Base-by-base conservation (phyloP, 2,888 invertebrate genomes). In the Oscheius sp. region DNA sequence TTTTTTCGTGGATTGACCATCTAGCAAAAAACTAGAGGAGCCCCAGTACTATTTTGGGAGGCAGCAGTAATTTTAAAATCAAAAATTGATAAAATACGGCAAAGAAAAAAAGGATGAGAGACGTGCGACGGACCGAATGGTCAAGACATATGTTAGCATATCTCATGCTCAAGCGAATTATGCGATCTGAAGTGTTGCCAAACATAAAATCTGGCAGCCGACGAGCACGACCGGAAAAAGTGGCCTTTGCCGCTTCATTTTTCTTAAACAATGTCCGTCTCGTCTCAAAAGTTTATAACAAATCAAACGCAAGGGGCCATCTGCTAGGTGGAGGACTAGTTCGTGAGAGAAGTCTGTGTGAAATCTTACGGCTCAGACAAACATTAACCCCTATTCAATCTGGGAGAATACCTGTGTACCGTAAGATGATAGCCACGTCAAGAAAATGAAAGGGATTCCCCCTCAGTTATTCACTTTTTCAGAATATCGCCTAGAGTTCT, bases 151-250 rank as follows among this genome's bases (percentile, higher is more conserved):
- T 66, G 66, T 66, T 66, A 66, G 66, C 66, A 66, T 66, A 52
- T 66, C 66, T 66, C 35, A 66, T 66, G 66, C 66, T 49, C 66
- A 66, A 52, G 52, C 27, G 66, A 66, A 66, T 66, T 66, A 66
- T 49, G 66, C 66, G 27, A 52, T 66, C 18, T 66, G 66, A 52
- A 66, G 66, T 66, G 66, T 66, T n/a, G 27, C 35, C 66, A 66
- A 66, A 66, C 66, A 66, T 12, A 52, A 61, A 64, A 52, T 52
- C 52, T 49, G 66, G 52, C 49, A n/a, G 27, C 66, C 45, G 64
- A 46, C 25, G n/a, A 25, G n/a, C 46, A 27, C 23, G 66, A 27
- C 66, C 27, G 66, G 66, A 66, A 66, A 43, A 66, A 52, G 29
- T 52, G 66, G 66, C 49, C 66, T 46, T 41, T 63, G 35, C 9